These are phyloP conservation scores for Pica pica DNA, from an alignment of 2,113 vertebrate genomes.

Conservation along the genomic window DNA sequence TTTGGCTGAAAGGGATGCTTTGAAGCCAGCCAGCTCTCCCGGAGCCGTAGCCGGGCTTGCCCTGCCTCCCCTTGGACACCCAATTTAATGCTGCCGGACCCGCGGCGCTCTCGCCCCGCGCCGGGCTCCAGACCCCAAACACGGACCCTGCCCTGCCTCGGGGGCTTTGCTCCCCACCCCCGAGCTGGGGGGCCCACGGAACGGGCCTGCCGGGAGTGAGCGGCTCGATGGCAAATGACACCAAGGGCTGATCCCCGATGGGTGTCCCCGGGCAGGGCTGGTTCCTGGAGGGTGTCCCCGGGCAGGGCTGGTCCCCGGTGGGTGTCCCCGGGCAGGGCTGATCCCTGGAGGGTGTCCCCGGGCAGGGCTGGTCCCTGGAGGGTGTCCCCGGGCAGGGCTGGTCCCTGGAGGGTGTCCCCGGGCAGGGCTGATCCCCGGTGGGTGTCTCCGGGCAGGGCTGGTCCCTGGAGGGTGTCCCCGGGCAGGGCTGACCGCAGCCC, in stretches of 20 bases:
- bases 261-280: not conserved
- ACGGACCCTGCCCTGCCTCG: not conserved
- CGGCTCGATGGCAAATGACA: not conserved
- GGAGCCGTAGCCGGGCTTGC: not conserved
- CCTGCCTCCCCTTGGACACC: not conserved
- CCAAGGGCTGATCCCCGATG: not conserved
- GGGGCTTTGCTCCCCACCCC: accelerated
- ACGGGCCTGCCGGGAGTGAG: not conserved
- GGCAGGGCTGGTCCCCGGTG: no score
- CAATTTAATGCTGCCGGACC: not conserved
- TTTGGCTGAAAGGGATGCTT: not conserved
- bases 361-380: no score
- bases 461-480: no score
- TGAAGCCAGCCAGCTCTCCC: not conserved
- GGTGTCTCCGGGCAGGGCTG: no score
- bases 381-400: not conserved
- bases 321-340: no score
- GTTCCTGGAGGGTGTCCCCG: no score
- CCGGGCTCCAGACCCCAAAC: not conserved
- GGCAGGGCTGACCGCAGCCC: not conserved
- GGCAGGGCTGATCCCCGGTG: no score
- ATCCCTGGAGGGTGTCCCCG: no score
- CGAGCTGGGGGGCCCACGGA: not conserved
- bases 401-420: no score
- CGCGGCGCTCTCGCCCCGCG: accelerated